Evolutionary conservation across 1,140 invertebrate species (phyloP).

Genomic region (Brachionus rotundiformis): DNA sequence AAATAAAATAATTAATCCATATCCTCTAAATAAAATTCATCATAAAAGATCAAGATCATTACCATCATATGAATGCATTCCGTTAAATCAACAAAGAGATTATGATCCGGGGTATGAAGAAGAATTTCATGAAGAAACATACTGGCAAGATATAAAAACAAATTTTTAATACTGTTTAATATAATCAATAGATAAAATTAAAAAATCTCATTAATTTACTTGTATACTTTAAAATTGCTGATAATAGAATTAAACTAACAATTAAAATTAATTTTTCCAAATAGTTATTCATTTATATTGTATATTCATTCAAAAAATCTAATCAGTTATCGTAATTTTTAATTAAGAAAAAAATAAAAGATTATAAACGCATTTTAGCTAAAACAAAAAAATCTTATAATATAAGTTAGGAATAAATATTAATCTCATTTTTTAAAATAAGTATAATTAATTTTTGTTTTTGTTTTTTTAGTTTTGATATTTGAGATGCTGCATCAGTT

Average conservation of each 20-base stretch:
- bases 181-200: too few relatives aligned
- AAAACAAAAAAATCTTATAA: background rate
- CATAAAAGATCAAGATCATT: conserved; percentile 22
- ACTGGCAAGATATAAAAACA: conserved; percentile 15
- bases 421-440: background rate
- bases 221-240: background rate
- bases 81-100: background rate
- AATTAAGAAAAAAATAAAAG: background rate
- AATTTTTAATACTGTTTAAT: conserved; percentile 17
- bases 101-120: background rate
- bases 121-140: conserved; percentile 16
- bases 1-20: background rate
- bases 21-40: background rate
- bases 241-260: background rate
- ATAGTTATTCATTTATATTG: background rate
- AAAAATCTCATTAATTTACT: too few relatives aligned
- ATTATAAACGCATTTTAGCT: background rate
- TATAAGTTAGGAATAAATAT: background rate
- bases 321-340: background rate
- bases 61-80: conserved; percentile 31
- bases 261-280: background rate
- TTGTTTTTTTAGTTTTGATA: background rate
- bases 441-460: conserved; percentile 1
- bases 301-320: background rate
- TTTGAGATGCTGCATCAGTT: background rate